Conservation (phyloP, 2,113 vertebrate species). For the Sinocyclocheilus anophthalmus region DNA sequence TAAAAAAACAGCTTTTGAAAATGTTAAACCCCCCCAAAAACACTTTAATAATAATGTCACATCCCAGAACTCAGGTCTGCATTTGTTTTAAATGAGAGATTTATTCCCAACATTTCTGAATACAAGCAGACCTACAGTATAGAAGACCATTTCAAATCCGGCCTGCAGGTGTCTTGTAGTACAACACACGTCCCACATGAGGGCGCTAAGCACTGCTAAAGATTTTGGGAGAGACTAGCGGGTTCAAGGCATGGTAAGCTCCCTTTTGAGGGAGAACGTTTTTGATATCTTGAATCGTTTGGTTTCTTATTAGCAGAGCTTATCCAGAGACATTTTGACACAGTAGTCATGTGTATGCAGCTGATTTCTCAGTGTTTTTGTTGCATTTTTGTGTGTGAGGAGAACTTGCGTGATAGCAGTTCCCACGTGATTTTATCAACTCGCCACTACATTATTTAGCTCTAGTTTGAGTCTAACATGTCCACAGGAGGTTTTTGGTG, state of each 20-base stretch:
- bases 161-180: constrained; percentile 44
- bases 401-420: background rate
- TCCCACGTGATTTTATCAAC: background rate
- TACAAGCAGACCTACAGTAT: background rate
- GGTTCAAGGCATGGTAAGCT: background rate
- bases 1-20: background rate
- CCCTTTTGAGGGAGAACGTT: background rate
- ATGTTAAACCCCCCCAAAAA: background rate
- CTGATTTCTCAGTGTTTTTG: background rate
- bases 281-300: background rate
- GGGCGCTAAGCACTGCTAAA: constrained; percentile 30
- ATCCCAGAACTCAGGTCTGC: background rate
- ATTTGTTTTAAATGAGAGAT: background rate
- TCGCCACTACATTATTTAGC: background rate
- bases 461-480: background rate
- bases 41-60: background rate
- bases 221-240: background rate
- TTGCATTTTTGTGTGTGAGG: background rate
- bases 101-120: background rate
- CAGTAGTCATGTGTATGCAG: background rate
- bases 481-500: background rate
- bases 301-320: background rate
- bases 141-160: background rate
- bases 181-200: constrained; percentile 23
- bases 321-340: background rate